Conservation (phyloP, 2,113 vertebrate genomes). For the Furnarius figulus region DNA sequence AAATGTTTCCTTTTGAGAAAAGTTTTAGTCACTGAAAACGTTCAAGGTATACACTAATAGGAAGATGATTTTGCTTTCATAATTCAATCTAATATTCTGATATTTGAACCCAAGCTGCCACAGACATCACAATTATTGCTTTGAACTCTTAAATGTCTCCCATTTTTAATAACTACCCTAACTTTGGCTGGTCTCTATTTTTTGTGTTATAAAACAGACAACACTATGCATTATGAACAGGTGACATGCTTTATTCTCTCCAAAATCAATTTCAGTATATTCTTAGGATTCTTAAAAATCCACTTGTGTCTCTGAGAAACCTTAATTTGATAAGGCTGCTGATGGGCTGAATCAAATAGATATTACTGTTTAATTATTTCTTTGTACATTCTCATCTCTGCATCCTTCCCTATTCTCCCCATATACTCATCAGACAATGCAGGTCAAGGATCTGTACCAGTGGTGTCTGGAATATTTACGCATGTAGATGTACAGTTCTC, state of each 20-base stretch:
- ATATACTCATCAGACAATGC: accelerated
- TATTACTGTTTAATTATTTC: neutral
- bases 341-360: neutral
- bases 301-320: neutral
- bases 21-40: neutral
- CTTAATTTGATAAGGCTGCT: neutral
- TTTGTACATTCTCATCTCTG: neutral
- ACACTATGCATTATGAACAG: neutral
- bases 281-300: neutral
- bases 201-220: neutral
- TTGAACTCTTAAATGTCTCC: neutral
- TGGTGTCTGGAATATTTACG: neutral
- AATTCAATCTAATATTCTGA: neutral
- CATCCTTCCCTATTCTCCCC: neutral
- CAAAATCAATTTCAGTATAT: neutral
- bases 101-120: neutral
- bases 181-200: neutral
- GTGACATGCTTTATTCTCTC: neutral
- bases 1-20: neutral
- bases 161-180: neutral
- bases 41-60: accelerated
- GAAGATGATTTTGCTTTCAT: neutral
- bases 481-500: neutral
- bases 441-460: neutral
- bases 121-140: neutral